phyloP scores from a whole-genome alignment of 2,797 vertebrate species.

The Clamator glandarius region DNA sequence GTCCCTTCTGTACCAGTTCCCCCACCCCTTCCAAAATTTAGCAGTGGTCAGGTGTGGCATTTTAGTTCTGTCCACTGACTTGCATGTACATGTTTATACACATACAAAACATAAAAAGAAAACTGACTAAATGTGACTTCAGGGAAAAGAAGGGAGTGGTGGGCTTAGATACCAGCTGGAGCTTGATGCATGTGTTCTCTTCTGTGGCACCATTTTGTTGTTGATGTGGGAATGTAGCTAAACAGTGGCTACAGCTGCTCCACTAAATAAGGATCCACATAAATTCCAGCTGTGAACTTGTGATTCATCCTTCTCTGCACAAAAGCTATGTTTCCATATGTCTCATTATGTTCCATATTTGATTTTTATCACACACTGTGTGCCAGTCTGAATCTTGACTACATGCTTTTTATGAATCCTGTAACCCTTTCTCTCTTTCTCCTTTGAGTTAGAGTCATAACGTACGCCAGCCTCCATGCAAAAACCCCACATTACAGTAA shows the following conservation, averaged over 20 bases:
- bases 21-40: not conserved
- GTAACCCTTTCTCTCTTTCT: constrained; percentile 1
- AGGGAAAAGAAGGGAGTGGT: constrained; percentile 42
- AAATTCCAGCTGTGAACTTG: constrained; percentile 72
- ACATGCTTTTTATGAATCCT: constrained; percentile 30
- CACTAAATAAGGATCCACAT: constrained; percentile 62
- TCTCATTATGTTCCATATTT: constrained; percentile 66
- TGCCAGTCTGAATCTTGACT: constrained; percentile 10
- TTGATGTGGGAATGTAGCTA: constrained; percentile 68
- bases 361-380: constrained; percentile 66
- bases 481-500: not conserved
- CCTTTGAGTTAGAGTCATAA: not conserved
- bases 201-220: constrained; percentile 71
- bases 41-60: constrained; percentile 20
- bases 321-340: constrained; percentile 67
- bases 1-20: not conserved
- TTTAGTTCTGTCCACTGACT: constrained; percentile 23
- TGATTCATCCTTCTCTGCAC: constrained; percentile 64
- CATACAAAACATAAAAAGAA: constrained; percentile 55
- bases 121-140: constrained; percentile 55
- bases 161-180: constrained; percentile 66
- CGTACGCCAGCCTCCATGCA: not conserved
- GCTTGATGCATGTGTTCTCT: constrained; percentile 62
- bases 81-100: constrained; percentile 48
- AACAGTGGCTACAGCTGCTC: constrained; percentile 71